These are phyloP conservation scores for Neomonachus schauinslandi DNA, from an alignment of 2,113 vertebrate species.

Conservation along the genomic window DNA sequence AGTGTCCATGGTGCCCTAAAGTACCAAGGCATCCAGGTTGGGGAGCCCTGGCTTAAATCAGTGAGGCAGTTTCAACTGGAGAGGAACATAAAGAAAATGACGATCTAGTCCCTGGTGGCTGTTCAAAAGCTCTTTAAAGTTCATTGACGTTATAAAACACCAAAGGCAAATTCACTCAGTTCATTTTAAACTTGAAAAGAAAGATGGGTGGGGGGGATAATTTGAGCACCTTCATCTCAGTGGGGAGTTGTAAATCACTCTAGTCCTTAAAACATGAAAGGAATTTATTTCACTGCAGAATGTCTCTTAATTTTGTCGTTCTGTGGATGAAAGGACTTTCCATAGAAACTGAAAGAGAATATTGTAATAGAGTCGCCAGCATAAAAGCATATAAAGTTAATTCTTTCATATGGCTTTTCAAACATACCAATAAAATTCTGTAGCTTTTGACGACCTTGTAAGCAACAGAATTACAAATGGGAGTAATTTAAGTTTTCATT, in stretches of 20 bases:
- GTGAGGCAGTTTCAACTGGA: background rate
- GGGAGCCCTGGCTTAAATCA: background rate
- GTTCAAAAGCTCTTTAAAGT: constrained; percentile 62
- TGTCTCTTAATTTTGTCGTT: constrained; percentile 73
- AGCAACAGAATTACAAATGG: constrained; percentile 18
- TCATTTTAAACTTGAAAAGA: constrained; percentile 71
- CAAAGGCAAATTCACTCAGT: constrained; percentile 20
- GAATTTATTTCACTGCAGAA: constrained; percentile 51
- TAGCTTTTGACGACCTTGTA: constrained; percentile 13
- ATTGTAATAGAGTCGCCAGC: constrained; percentile 39
- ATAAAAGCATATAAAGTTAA: constrained; percentile 64
- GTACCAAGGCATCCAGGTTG: no score
- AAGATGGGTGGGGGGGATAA: constrained; percentile 10
- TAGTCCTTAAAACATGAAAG: constrained; percentile 74
- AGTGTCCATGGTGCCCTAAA: background rate
- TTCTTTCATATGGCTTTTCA: constrained; percentile 55
- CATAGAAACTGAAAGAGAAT: constrained; percentile 63
- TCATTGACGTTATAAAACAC: constrained; percentile 68
- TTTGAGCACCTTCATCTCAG: constrained; percentile 44
- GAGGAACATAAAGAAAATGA: background rate
- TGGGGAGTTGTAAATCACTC: constrained; percentile 66
- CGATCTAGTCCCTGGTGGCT: background rate
- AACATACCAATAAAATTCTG: constrained; percentile 62
- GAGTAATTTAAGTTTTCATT: constrained; percentile 56
- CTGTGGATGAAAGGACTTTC: constrained; percentile 69